Percentiles rank a stretch among this genome's conserved stretches.
phyloP scores from a whole-genome alignment of 2,113 vertebrate genomes.

The Brachirus orientalis region DNA sequence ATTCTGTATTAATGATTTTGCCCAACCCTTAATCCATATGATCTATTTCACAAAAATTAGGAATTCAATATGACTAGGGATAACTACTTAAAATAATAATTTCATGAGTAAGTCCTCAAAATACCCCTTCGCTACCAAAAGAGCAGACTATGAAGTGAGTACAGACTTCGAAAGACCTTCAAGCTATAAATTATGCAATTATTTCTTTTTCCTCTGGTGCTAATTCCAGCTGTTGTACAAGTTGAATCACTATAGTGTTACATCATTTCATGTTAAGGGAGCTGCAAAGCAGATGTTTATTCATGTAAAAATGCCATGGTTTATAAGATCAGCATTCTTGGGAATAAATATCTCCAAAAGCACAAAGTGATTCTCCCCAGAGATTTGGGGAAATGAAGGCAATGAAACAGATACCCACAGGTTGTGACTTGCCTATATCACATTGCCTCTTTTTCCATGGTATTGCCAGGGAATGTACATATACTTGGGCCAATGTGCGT shows the following conservation, averaged over 20 bases:
- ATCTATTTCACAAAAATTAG: neutral
- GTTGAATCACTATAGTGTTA: conserved; percentile 8
- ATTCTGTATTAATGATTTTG: too few species aligned
- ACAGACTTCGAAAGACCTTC: too few species aligned
- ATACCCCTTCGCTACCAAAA: too few species aligned
- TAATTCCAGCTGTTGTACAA: neutral
- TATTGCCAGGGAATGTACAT: conserved; percentile 21
- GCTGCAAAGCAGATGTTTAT: conserved; percentile 35
- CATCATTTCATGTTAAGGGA: conserved; percentile 1
- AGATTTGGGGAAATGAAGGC: conserved; percentile 44
- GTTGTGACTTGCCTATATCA: conserved; percentile 57
- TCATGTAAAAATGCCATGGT: conserved; percentile 55
- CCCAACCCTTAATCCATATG: too few species aligned
- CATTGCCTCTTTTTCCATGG: conserved; percentile 31
- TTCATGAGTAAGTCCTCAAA: neutral
- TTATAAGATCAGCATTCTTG: conserved; percentile 39
- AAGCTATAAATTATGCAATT: too few species aligned
- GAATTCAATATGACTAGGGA: neutral
- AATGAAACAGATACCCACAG: conserved; percentile 50
- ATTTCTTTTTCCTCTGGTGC: too few species aligned
- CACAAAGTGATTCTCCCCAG: conserved; percentile 25
- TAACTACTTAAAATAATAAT: neutral
- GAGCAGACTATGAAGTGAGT: too few species aligned
- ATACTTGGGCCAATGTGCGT: conserved; percentile 25
- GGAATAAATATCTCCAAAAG: conserved; percentile 41